A percentile compares a stretch with the other conserved stretches of the same genome.
Evolutionary conservation across 2,888 invertebrate species (phyloP).

Genomic region (Chorisops tibialis): DNA sequence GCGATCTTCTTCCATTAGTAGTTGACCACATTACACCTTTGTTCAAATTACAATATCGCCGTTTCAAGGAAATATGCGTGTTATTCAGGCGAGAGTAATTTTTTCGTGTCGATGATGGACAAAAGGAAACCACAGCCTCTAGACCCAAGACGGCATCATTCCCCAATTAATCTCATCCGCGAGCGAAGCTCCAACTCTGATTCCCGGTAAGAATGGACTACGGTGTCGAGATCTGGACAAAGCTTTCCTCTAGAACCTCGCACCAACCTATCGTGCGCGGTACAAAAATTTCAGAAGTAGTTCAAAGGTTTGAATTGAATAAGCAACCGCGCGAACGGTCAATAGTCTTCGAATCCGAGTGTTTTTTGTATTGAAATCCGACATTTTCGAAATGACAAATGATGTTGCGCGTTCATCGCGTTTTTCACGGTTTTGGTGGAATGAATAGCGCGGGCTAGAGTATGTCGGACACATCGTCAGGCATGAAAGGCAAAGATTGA

Average conservation of each 20-base stretch:
- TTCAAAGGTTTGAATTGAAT: slow-evolving; percentile 16
- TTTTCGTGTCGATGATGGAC: slow-evolving; percentile 2
- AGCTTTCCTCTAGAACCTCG: too few relatives aligned
- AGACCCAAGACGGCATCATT: slow-evolving; percentile 22
- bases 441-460: neutral
- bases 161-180: slow-evolving; percentile 20
- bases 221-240: neutral
- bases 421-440: neutral
- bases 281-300: slow-evolving; percentile 22
- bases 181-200: too few relatives aligned
- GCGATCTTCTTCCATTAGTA: too few relatives aligned
- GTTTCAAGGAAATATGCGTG: slow-evolving; percentile 21
- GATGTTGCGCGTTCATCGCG: slow-evolving; percentile 2
- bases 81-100: slow-evolving; percentile 12
- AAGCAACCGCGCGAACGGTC: neutral
- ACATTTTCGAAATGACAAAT: slow-evolving; percentile 19
- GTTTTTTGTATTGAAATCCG: slow-evolving; percentile 18
- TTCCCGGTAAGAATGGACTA: neutral
- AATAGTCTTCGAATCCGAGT: slow-evolving; percentile 14
- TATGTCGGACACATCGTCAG: too few relatives aligned
- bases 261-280: too few relatives aligned
- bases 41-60: slow-evolving; percentile 16
- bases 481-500: neutral
- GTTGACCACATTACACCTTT: slow-evolving; percentile 23
- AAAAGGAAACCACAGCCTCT: slow-evolving; percentile 14